phyloP scores from a whole-genome alignment of 2,888 invertebrate species.

The Caenorhabditis angaria region DNA sequence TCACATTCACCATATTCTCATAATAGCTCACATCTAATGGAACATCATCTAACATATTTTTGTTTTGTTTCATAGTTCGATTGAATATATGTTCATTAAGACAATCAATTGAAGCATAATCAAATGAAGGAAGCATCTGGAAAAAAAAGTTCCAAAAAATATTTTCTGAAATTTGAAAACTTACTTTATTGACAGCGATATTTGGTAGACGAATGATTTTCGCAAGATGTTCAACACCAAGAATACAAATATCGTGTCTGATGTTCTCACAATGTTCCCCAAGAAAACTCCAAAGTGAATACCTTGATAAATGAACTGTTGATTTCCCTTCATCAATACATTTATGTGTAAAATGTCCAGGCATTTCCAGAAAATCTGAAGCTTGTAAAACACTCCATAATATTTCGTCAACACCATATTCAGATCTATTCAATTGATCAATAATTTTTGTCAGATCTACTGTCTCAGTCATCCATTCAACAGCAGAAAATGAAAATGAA shows the following conservation, averaged over 20 bases:
- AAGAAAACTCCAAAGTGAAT: conserved; percentile 30
- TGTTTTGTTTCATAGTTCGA: conserved; percentile 34
- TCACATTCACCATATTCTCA: conserved; percentile 43
- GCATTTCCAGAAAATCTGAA: conserved; percentile 35
- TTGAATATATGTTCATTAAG: conserved; percentile 48
- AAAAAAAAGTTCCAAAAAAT: too few relatives aligned
- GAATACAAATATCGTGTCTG: conserved; percentile 39
- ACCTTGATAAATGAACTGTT: conserved; percentile 38
- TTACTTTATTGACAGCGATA: conserved; percentile 42
- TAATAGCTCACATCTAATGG: conserved; percentile 44
- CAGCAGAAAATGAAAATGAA: conserved; percentile 42
- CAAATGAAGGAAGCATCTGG: conserved; percentile 25
- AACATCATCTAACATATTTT: conserved; percentile 25
- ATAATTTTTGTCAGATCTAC: conserved; percentile 34
- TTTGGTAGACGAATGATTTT: conserved; percentile 20
- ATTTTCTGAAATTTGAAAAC: too few relatives aligned
- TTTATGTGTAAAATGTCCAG: conserved; percentile 42
- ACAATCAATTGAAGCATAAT: conserved; percentile 49
- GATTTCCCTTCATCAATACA: conserved; percentile 36
- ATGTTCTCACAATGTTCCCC: conserved; percentile 16
- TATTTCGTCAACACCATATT: conserved; percentile 40
- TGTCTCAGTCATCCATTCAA: conserved; percentile 44
- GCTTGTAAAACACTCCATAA: conserved; percentile 28
- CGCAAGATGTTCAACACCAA: conserved; percentile 45
- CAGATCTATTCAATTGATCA: conserved; percentile 18